Base-by-base conservation (phyloP, 2,797 vertebrate species). In the Hippopotamyrus pictus region DNA sequence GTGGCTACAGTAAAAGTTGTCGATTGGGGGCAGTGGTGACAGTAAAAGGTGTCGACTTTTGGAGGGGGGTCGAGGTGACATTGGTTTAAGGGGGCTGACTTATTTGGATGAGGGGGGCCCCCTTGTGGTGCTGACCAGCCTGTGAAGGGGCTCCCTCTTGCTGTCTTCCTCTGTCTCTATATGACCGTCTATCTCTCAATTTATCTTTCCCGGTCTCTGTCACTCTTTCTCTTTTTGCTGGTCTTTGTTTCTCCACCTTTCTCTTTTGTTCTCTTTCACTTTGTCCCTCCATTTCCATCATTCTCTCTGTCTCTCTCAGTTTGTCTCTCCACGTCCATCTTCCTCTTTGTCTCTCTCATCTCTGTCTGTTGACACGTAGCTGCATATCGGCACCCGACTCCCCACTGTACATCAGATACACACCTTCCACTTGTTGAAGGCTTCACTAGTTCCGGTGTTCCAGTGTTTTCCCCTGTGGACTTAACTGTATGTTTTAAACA, bases 401-500 rank as follows among this genome's bases (percentile, higher is more conserved):
- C 95, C 96, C 97, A 96, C 97, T 97, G 97, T 97, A 95, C 98
- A 97, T 97, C 97, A 97, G 92, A 96, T 96, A 96, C 97, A 97
- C 95, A 95, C 96, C 65, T 93, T 94, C 92, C 97, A 98, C 98
- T 98, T 53, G 5, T 86, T 57, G 7, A 19, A 57, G 50, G 50
- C 50, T 2, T 51, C n/a, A 17, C 9, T 6, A 29, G 50, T 33
- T 86, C 46, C 22, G 97, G 97, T 98, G 97, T 96, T 98, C 98
- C 97, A 98, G 96, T 97, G 97, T 97, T 98, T 95, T 97, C 97
- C 97, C 97, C 97, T 92, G 95, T 96, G 97, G 97, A 98, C 96
- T 97, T 97, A 98, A 97, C 98, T 98, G 98, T 96, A 97, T 96
- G 97, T 96, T 97, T 96, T 96, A 97, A 98, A 98, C 97, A 98